These are phyloP conservation scores for Argya squamiceps DNA, from an alignment of 2,797 vertebrate species.

Conservation along the genomic window DNA sequence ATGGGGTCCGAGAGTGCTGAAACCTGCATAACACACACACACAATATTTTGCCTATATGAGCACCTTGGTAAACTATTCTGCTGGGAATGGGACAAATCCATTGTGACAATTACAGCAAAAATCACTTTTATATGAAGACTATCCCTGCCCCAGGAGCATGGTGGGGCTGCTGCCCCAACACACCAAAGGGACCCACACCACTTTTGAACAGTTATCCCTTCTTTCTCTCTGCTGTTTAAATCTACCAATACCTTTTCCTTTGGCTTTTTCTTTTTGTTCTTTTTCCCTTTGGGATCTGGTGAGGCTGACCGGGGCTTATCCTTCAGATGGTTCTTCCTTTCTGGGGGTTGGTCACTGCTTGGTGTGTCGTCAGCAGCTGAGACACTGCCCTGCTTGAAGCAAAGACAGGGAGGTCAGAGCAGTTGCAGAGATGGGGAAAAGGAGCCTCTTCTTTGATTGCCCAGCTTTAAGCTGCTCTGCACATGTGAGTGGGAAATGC, in stretches of 20 bases:
- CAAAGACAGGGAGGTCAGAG: conserved; percentile 5
- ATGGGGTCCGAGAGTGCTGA: conserved; percentile 87
- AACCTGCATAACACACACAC: conserved; percentile 72
- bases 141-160: not conserved
- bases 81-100: not conserved
- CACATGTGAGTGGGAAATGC: not conserved
- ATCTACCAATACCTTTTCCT: conserved; percentile 76
- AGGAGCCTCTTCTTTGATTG: not conserved
- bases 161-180: not conserved
- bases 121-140: not conserved
- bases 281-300: conserved; percentile 75
- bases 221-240: not conserved
- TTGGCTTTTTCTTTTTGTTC: conserved; percentile 76
- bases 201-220: not conserved
- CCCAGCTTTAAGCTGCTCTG: not conserved
- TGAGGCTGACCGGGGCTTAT: conserved; percentile 60
- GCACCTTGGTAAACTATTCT: not conserved
- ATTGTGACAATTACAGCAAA: not conserved
- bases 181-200: not conserved
- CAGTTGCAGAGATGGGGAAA: not conserved
- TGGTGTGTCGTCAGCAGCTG: conserved; percentile 86
- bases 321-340: conserved; percentile 69
- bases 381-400: conserved; percentile 84
- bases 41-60: accelerated
- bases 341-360: conserved; percentile 85